Base-by-base conservation (phyloP, 2,797 vertebrate species). In the Gymnopithys bicolor region DNA sequence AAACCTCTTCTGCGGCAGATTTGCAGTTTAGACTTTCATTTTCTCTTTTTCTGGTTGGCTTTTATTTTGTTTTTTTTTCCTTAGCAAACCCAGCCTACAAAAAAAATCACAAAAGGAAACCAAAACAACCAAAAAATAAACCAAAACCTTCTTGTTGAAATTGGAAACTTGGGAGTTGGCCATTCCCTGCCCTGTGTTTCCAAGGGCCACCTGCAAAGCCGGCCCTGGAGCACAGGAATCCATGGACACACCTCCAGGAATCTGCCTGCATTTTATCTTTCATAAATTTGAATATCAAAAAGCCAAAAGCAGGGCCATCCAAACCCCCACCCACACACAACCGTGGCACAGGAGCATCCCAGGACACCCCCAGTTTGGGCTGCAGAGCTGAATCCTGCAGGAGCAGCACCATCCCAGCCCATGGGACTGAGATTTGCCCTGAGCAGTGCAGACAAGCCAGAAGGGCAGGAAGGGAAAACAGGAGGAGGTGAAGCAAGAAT, bases 371-470 rank as follows among this genome's bases (percentile, higher is more conserved):
- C 19, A 56, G 12, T 35, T 58, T 28, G 39, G 46, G 33, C 32
- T 70, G 37, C 45, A 88, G 15, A 5, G 30, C 6, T 9, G 8
- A 86, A 64, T 43, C 66, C 60, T 64, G 32, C 32, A 12, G 18
- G 23, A 39, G 30, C 24, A 46, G 11, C 73, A 3, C 30, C 21
- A 45, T 1, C 37, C 41, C 5, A 56, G 33, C 41, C 46, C 39
- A 15, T 0, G 27, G 51, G 23, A 81, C 4, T 2, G 23, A 0
- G 4, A 82, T 49, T 15, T 55, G 32, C 45, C 71, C 4, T 1
- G 25, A 78, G 84, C 63, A 53, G 11, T 0, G 23, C 37, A 56
- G 27, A n/a, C 12, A 60, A 60, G 69, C 39, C 67, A 58, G 48
- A 46, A 60, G 76, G 51, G 48, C 70, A 52, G 37, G 11, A 52